These are phyloP conservation scores for Trematocara marginatum DNA, from an alignment of 2,113 vertebrate species.

Conservation along the genomic window DNA sequence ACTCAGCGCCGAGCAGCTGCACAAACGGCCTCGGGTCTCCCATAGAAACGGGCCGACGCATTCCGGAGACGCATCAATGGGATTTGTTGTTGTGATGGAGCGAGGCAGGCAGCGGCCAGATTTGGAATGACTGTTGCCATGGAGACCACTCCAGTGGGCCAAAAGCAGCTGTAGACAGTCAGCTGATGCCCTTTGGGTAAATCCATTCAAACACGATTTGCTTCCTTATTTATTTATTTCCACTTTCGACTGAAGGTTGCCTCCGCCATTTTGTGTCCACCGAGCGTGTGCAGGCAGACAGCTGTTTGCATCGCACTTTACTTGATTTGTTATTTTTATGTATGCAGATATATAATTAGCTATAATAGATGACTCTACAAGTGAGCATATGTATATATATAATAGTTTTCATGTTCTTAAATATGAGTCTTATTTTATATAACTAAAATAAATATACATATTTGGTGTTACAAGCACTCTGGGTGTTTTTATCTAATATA, in stretches of 20 bases:
- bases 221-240: constrained; percentile 51
- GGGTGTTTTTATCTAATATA: not conserved
- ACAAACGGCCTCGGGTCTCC: constrained; percentile 44
- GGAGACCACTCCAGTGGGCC: constrained; percentile 58
- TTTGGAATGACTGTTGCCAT: constrained; percentile 67
- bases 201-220: constrained; percentile 64
- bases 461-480: not conserved
- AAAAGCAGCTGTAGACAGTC: constrained; percentile 70
- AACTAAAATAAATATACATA: not conserved
- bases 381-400: not conserved
- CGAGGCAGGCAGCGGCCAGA: constrained; percentile 50
- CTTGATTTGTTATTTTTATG: not conserved
- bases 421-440: not conserved
- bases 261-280: constrained; percentile 45
- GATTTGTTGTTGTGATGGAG: constrained; percentile 67
- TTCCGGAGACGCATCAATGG: constrained; percentile 69
- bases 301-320: not conserved
- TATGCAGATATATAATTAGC: not conserved
- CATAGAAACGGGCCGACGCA: constrained; percentile 52
- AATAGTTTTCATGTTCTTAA: not conserved
- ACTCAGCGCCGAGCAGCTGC: constrained; percentile 43
- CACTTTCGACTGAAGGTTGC: not conserved
- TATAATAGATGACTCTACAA: not conserved
- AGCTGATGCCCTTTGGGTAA: constrained; percentile 68
- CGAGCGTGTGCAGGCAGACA: not conserved